A percentile compares a stretch with the other conserved stretches of the same genome.
phyloP scores from a whole-genome alignment of 2,888 invertebrate species.

The Muscina levida region DNA sequence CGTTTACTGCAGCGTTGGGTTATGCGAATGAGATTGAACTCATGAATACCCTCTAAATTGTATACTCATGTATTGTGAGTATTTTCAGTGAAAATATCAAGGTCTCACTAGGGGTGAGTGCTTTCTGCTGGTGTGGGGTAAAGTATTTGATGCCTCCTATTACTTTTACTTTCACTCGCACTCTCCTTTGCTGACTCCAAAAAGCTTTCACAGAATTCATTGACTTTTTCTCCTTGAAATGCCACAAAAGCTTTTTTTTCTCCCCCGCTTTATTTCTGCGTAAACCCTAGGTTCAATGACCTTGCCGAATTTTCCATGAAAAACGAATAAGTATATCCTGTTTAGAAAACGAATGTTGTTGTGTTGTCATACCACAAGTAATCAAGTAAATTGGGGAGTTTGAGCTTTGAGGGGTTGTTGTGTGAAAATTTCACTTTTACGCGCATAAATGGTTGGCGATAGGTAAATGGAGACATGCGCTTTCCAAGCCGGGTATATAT shows the following conservation, averaged over 20 bases:
- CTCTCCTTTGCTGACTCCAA: not conserved
- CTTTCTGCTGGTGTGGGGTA: too few relatives aligned
- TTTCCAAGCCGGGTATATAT: not conserved
- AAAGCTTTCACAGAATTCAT: slow-evolving; percentile 25
- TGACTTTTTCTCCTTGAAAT: slow-evolving; percentile 19
- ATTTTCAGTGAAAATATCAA: not conserved
- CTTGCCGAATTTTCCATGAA: slow-evolving; percentile 59
- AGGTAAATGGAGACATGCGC: slow-evolving; percentile 54
- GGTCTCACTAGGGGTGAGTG: slow-evolving; percentile 2
- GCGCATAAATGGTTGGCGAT: not conserved
- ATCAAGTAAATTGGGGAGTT: too few relatives aligned
- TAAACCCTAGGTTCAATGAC: slow-evolving; percentile 60
- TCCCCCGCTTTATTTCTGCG: slow-evolving; percentile 17
- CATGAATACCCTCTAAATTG: not conserved
- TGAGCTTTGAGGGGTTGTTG: slow-evolving; percentile 15
- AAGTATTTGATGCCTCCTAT: too few relatives aligned
- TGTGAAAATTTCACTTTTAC: not conserved
- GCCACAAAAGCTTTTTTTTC: slow-evolving; percentile 38
- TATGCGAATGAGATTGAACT: slow-evolving; percentile 3
- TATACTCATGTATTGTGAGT: not conserved
- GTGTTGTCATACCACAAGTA: not conserved
- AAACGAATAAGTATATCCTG: slow-evolving; percentile 56
- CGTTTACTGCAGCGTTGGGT: too few relatives aligned
- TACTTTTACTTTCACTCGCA: not conserved
- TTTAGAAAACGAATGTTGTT: slow-evolving; percentile 17